Percentiles rank a stretch among this genome's conserved stretches.
phyloP scores from a whole-genome alignment of 2,888 invertebrate species.

The Osedax fenrisi region DNA sequence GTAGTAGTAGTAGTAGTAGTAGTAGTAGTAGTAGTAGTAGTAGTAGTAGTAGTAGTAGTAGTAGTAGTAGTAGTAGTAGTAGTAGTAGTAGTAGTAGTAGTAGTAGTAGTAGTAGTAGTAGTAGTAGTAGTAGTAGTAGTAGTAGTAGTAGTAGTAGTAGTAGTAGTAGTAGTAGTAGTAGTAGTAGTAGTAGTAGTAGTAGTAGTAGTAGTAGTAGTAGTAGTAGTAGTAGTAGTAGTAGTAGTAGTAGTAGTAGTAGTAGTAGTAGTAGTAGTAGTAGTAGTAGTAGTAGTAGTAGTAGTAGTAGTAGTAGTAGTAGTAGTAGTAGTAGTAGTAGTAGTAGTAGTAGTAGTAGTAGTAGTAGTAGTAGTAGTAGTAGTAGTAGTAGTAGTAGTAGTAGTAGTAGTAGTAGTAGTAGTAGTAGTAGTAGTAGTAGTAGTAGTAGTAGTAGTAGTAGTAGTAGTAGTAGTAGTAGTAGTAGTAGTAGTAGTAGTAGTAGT shows the following conservation, averaged over 20 bases:
- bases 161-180: slow-evolving; percentile 3
- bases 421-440: neutral
- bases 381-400: neutral
- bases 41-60: slow-evolving; percentile 5
- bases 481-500: neutral
- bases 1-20: slow-evolving; percentile 7
- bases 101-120: neutral
- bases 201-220: neutral
- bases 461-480: neutral
- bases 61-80: neutral
- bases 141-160: neutral
- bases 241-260: neutral
- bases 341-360: neutral
- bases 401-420: neutral
- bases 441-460: neutral
- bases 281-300: neutral
- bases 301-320: neutral
- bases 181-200: slow-evolving; percentile 2
- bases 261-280: slow-evolving; percentile 7
- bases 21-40: slow-evolving; percentile 11
- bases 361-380: neutral
- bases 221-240: slow-evolving; percentile 2
- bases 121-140: neutral
- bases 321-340: neutral
- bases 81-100: neutral